These are phyloP conservation scores for Characodon lateralis DNA, from an alignment of 2,797 vertebrate genomes.

Conservation along the genomic window DNA sequence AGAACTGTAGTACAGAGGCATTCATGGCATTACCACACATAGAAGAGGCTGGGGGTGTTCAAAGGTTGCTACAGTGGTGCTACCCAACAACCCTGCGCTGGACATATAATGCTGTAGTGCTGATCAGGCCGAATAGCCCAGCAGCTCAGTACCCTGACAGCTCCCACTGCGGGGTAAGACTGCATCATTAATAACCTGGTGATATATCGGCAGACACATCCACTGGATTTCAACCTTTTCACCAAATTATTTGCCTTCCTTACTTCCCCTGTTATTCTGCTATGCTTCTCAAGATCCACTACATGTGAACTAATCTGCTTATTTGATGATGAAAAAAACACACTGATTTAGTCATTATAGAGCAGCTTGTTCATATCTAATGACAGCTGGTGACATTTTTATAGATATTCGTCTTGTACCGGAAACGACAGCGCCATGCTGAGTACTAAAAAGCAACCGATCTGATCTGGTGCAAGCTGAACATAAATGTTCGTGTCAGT, in stretches of 20 bases:
- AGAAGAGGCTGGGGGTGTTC: constrained; percentile 6
- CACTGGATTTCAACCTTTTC: constrained; percentile 62
- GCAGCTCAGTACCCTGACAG: constrained; percentile 59
- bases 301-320: constrained; percentile 17
- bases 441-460: constrained; percentile 3
- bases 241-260: constrained; percentile 38
- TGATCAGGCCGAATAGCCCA: constrained; percentile 65
- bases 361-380: constrained; percentile 30
- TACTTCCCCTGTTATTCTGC: constrained; percentile 44
- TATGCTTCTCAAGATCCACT: constrained; percentile 25
- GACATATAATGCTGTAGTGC: constrained; percentile 69
- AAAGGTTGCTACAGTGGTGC: constrained; percentile 31
- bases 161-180: constrained; percentile 62
- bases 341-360: constrained; percentile 6
- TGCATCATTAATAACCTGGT: constrained; percentile 75
- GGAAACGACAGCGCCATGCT: constrained; percentile 19
- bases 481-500: constrained; percentile 37
- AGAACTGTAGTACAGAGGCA: constrained; percentile 27
- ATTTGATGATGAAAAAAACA: constrained; percentile 12
- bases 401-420: constrained; percentile 18
- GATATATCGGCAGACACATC: constrained; percentile 63
- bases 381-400: constrained; percentile 34
- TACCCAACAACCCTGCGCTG: constrained; percentile 45
- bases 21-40: constrained; percentile 20
- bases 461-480: constrained; percentile 13